Evolutionary conservation across 2,888 invertebrate species (phyloP).

Genomic region (Epiblema foenella): DNA sequence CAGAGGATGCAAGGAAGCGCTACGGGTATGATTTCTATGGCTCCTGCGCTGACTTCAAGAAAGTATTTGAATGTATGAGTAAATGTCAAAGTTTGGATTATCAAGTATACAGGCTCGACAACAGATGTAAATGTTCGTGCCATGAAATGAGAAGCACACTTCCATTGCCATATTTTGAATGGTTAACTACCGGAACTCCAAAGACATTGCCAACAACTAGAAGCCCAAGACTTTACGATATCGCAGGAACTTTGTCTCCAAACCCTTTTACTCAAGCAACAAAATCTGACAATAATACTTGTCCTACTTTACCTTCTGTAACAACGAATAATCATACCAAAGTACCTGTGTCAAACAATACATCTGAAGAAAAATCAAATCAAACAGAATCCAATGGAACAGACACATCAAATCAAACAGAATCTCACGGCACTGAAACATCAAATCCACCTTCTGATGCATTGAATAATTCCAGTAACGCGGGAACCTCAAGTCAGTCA

Average conservation of each 20-base stretch:
- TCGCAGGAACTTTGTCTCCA: constrained; percentile 66
- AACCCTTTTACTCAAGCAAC: constrained; percentile 11
- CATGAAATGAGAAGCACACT: constrained; percentile 65
- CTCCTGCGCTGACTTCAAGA: constrained; percentile 60
- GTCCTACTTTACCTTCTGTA: constrained; percentile 19
- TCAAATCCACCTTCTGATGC: background rate
- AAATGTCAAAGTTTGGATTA: constrained; percentile 70
- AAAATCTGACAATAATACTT: constrained; percentile 6
- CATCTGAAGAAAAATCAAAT: background rate
- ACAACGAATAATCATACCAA: background rate
- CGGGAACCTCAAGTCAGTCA: background rate
- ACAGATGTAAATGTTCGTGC: constrained; percentile 67
- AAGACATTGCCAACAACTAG: constrained; percentile 56
- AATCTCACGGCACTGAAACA: background rate
- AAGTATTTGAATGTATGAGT: constrained; percentile 70
- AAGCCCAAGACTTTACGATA: constrained; percentile 63
- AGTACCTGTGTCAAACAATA: background rate
- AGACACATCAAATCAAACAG: background rate
- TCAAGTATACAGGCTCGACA: constrained; percentile 63
- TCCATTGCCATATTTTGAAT: constrained; percentile 66
- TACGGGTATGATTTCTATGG: constrained; percentile 66
- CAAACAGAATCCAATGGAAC: background rate
- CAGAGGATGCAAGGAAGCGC: constrained; percentile 58
- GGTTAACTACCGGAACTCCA: constrained; percentile 69
- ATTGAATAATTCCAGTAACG: background rate